Base-by-base conservation (phyloP, 1,140 invertebrate species). In the Oppia nitens region DNA sequence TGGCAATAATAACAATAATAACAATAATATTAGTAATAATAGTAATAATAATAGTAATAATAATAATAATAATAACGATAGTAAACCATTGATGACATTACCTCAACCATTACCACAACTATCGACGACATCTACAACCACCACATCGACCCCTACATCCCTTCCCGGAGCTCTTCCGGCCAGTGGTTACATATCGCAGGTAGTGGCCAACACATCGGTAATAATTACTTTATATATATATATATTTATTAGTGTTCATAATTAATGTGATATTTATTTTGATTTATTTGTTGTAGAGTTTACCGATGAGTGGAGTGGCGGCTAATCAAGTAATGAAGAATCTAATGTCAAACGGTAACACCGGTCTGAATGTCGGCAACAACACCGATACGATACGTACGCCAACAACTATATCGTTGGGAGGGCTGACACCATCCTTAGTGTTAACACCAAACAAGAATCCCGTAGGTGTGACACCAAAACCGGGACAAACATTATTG, bases 151-250 rank as follows among this genome's bases (percentile, higher is more conserved):
- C 17, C 17, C 32, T 40, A 17, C 32, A 40, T 62, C 61, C 17
- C 29, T 62, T 47, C 57, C 57, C 21, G 61, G 61, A 23, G 61
- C 61, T 40, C 45, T 62, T 23, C 61, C 61, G 25, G 61, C 61
- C 3, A 62, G 61, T 60, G 61, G 61, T 50, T 62, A 62, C 59
- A 53, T 62, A 20, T 59, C 27, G 32, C 61, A 62, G 32, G n/a
- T n/a, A n/a, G 61, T 62, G 47, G 59, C 28, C 55, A 57, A 32
- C 28, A 47, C 50, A 48, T 61, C 14, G 60, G 56, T 53, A 57
- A 61, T 57, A 57, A 51, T 32, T 40, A 49, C 54, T 55, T 57
- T 14, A 53, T 55, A 2, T 57, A 50, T 11, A 9, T 51, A 45
- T 57, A 51, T 28, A 25, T 26, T 20, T n/a, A n/a, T n/a, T n/a